These are phyloP conservation scores for Acanthoscelides obtectus DNA, from an alignment of 2,888 invertebrate genomes.

Conservation along the genomic window DNA sequence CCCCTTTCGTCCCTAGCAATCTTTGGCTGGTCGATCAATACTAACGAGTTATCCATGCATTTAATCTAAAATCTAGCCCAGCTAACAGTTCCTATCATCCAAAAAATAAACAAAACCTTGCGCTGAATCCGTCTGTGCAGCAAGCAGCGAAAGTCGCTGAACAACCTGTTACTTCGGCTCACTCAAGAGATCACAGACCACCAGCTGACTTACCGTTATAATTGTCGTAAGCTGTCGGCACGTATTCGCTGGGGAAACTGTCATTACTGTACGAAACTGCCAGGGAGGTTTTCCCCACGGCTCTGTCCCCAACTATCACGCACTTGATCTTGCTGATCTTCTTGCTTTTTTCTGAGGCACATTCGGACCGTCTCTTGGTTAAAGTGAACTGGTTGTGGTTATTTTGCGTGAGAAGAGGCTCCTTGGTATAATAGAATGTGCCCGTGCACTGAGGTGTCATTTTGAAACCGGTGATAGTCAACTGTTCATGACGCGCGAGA, in stretches of 20 bases:
- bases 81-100: not conserved
- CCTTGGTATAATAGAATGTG: constrained; percentile 41
- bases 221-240: constrained; percentile 93
- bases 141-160: not conserved
- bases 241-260: constrained; percentile 85
- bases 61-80: not conserved
- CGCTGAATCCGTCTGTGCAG: not conserved
- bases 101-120: not conserved
- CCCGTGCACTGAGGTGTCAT: constrained; percentile 44
- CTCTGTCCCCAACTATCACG: constrained; percentile 91
- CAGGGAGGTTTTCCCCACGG: constrained; percentile 90
- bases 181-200: not conserved
- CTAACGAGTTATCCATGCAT: no score
- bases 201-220: constrained; percentile 74
- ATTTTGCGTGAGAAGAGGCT: constrained; percentile 37
- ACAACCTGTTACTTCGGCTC: not conserved
- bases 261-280: constrained; percentile 93
- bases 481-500: not conserved
- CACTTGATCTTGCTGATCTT: constrained; percentile 68
- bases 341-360: constrained; percentile 39
- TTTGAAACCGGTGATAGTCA: constrained; percentile 1
- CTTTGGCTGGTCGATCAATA: no score
- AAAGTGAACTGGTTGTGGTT: constrained; percentile 28
- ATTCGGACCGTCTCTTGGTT: constrained; percentile 31
- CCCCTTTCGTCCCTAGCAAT: no score